Base-by-base conservation (phyloP, 64 coral and sea anemone species). In the Stichodactyla mertensii region DNA sequence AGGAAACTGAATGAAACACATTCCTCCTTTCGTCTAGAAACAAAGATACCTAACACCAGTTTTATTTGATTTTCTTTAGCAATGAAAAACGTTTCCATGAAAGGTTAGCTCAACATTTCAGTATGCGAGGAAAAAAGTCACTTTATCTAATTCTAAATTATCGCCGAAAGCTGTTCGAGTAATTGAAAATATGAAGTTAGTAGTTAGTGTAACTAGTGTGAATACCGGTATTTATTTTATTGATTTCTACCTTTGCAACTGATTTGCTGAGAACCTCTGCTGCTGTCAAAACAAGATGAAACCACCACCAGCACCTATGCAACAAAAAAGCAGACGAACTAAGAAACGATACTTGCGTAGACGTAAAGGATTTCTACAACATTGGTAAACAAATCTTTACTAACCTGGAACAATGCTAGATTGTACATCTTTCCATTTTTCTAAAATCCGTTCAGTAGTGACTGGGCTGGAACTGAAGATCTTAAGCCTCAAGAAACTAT, bases 301-400 rank as follows among this genome's bases (percentile, higher is more conserved):
- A 12, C 69, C 69, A 74, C 69, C 69, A 74, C 26, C 69, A 74
- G 69, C n/a, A 74, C 69, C 69, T 74, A 74, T n/a, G 10, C 10
- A 74, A 12, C 20, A 66, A 31, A 74, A 31, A 74, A 31, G 7
- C 9, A 31, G 24, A 27, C 24, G 16, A 23, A 27, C 36, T 45
- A 45, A 45, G 36, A 45, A 45, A 70, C 1, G 6, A 70, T 22
- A 70, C 60, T 62, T 62, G 60, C 15, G 14, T 6, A 66, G 5
- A 28, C 8, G 1, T 23, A 74, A 11, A 74, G 0, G 3, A 27
- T 11, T 26, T 27, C 23, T 74, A n/a, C 12, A 74, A 74, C 26
- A 2, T 26, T 10, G 24, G 27, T 4, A 12, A 74, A 74, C 10
- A 27, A 13, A 9, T 74, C 7, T 31, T 23, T 31, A 74, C 23